phyloP scores from a whole-genome alignment of 2,113 vertebrate genomes.

The Serilophus lunatus region DNA sequence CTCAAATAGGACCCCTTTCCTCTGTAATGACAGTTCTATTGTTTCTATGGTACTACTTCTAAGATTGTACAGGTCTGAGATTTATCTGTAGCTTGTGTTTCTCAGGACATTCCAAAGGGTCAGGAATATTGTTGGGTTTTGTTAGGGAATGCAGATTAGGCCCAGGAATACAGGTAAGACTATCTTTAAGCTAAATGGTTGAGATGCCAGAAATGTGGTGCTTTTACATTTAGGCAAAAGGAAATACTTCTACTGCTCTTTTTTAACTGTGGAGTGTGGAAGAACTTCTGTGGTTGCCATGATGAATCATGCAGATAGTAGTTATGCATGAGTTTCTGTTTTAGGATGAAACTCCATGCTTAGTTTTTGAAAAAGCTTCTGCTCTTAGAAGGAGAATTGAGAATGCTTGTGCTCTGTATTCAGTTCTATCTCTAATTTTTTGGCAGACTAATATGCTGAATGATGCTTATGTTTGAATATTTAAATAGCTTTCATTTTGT shows the following conservation, averaged over 20 bases:
- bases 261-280: neutral
- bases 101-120: neutral
- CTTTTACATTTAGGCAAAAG: neutral
- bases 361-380: neutral
- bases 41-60: neutral
- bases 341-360: neutral
- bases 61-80: neutral
- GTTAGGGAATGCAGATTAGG: neutral
- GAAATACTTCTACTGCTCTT: neutral
- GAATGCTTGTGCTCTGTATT: neutral
- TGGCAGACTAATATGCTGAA: neutral
- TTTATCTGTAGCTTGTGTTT: neutral
- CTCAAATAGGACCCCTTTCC: neutral
- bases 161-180: neutral
- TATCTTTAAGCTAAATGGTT: neutral
- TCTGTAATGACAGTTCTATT: neutral
- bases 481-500: neutral
- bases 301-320: neutral
- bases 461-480: neutral
- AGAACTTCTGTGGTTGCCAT: neutral
- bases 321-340: neutral
- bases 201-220: neutral
- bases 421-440: neutral
- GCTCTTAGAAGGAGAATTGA: neutral
- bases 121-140: neutral